Base-by-base conservation (phyloP, 2,113 vertebrate species). In the Sturnus vulgaris region DNA sequence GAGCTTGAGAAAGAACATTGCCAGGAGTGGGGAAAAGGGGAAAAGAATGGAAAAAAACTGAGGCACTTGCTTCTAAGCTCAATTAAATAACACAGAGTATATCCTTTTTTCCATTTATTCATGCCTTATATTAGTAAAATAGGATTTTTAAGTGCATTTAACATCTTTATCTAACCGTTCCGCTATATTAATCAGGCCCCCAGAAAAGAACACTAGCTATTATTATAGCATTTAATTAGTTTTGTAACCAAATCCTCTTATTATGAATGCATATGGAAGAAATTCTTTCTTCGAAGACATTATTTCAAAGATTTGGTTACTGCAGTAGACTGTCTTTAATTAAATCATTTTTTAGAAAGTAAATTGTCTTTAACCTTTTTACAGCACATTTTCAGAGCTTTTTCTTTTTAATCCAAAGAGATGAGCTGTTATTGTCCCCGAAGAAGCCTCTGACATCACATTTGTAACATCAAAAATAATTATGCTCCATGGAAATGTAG, bases 211-310 rank as follows among this genome's bases (percentile, higher is more conserved):
- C 87, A 85, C 95, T 95, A 95, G 84, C 90, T 96, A 95, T 97
- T 96, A 95, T 97, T 97, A 92, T 93, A 96, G 94, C 88, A 93
- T 96, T 97, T 97, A 97, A 97, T 97, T 97, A 97, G 96, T 97
- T 97, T 96, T 95, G 95, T 97, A 97, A 97, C 96, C 93, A 98
- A 98, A 98, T 97, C 95, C 86, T 96, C 96, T 95, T 94, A 94
- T 86, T 95, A 97, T 50, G 19, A 97, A 97, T 91, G 96, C 91
- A 94, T 95, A 92, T 70, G 87, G 88, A 94, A 90, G 94, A 96
- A 91, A 95, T 91, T 96, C 88, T 93, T 96, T 96, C 83, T 97
- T 96, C 95, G 86, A 85, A 93, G 93, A 97, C 95, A 82, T 94
- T 92, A 94, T 96, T 97, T 97, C 79, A 86, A 96, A 95, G 93